phyloP scores from a whole-genome alignment of 2,113 vertebrate genomes.

The Scomber colias region DNA sequence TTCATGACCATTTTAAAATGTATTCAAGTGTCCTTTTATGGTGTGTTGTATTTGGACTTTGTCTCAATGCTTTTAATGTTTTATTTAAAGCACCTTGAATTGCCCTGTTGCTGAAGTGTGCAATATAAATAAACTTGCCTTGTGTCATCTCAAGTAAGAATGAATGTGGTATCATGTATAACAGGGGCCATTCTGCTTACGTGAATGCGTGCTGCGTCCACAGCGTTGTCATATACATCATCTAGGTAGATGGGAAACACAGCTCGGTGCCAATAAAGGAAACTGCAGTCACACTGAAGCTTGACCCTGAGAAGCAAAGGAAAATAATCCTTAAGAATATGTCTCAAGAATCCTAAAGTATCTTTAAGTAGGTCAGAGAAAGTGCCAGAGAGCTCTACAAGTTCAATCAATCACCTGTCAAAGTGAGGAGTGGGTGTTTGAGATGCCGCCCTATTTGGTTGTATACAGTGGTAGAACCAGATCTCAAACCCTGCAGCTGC shows the following conservation, averaged over 20 bases:
- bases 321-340: not conserved
- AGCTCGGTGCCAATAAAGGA: constrained; percentile 97
- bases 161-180: not conserved
- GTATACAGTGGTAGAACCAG: not conserved
- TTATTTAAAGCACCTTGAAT: no score
- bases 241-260: constrained; percentile 99
- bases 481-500: not conserved
- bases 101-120: no score
- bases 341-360: not conserved
- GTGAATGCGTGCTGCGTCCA: constrained; percentile 95
- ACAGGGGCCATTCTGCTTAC: constrained; percentile 80
- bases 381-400: not conserved
- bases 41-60: no score
- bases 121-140: no score
- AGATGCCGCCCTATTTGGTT: not conserved
- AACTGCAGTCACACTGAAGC: constrained; percentile 95
- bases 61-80: no score
- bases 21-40: no score
- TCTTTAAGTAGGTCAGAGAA: constrained; percentile 1
- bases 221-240: constrained; percentile 95
- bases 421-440: not conserved
- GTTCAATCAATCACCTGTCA: not conserved
- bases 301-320: constrained; percentile 86
- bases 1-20: no score
- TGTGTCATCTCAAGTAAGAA: no score